Conservation (phyloP, 2,797 vertebrate genomes). For the Coregonus ussuriensis region DNA sequence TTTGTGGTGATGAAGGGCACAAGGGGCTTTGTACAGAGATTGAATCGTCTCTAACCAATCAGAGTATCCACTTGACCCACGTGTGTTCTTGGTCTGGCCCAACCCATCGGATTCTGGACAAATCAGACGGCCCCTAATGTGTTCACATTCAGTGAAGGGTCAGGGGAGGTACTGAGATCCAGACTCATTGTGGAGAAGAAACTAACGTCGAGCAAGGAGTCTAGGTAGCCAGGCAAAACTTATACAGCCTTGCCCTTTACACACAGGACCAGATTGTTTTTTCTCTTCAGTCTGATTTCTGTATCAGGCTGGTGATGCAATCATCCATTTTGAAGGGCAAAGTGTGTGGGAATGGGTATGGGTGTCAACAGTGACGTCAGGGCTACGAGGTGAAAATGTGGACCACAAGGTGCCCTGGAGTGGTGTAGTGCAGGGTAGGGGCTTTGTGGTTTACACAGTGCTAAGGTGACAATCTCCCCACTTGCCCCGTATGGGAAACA, state of each 20-base stretch:
- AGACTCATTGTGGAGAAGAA: too few species aligned
- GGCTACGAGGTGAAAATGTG: conserved; percentile 52
- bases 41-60: too few species aligned
- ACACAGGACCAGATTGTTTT: conserved; percentile 51
- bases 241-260: conserved; percentile 54
- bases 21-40: too few species aligned
- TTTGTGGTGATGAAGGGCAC: too few species aligned
- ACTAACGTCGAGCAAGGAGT: too few species aligned
- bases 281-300: conserved; percentile 64
- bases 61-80: too few species aligned
- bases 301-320: conserved; percentile 66
- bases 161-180: too few species aligned
- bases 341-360: conserved; percentile 46
- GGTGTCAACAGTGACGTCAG: conserved; percentile 66
- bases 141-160: too few species aligned
- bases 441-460: conserved; percentile 36
- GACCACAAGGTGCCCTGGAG: conserved; percentile 31
- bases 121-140: too few species aligned
- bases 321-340: conserved; percentile 59
- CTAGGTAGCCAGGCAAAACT: conserved; percentile 29
- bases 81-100: too few species aligned
- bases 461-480: conserved; percentile 38
- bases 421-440: not conserved
- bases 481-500: conserved; percentile 49
- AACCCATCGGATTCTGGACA: too few species aligned